A percentile compares a stretch with the other conserved stretches of the same genome.
These are phyloP conservation scores for cat (Felis catus) DNA, from an alignment of 2,113 vertebrate genomes.

Conservation along the genomic window F.catus_Fca126_mat1.0 CM031417.1:32502001-32502500, in stretches of 20 bases:
- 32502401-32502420: neutral
- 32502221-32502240: neutral
- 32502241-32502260: neutral
- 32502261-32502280: slow-evolving; percentile 17
- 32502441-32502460: neutral
- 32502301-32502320: neutral
- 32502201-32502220: neutral
- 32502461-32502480: neutral
- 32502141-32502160: too few relatives aligned
- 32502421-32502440: neutral
- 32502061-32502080: too few relatives aligned
- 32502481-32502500: neutral
- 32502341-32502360: neutral
- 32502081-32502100: too few relatives aligned
- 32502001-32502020: too few relatives aligned
- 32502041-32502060: too few relatives aligned
- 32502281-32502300: neutral
- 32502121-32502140: too few relatives aligned
- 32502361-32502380: neutral
- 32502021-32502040: too few relatives aligned
- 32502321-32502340: neutral
- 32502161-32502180: neutral
- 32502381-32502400: neutral
- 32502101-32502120: too few relatives aligned
- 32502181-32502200: neutral